Evolutionary conservation across 2,113 vertebrate species (phyloP).

Genomic region (Condylura cristata): DNA sequence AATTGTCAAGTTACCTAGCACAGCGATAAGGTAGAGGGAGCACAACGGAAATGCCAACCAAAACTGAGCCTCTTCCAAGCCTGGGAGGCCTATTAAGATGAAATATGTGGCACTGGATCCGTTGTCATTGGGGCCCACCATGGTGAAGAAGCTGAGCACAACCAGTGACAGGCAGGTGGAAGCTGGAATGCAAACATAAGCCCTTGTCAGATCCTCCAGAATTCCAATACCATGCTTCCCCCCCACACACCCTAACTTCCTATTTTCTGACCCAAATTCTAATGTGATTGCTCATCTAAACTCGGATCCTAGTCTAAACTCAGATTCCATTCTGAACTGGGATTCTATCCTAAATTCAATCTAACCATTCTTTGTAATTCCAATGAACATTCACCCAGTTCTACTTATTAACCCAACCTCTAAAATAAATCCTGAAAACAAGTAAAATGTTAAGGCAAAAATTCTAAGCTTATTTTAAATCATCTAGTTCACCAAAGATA

Average conservation of each 20-base stretch:
- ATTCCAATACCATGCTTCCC: neutral
- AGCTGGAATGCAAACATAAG: conserved; percentile 67
- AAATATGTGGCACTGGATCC: conserved; percentile 74
- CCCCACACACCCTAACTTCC: neutral
- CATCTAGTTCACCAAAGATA: neutral
- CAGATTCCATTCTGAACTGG: neutral
- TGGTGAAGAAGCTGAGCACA: conserved; percentile 44
- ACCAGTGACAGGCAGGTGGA: neutral
- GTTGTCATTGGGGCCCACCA: conserved; percentile 48
- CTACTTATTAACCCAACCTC: neutral
- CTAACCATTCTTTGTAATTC: neutral
- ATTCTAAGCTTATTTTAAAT: neutral
- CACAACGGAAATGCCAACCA: conserved; percentile 79
- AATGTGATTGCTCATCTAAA: neutral
- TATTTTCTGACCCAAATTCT: conserved; percentile 1
- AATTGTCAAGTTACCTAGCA: conserved; percentile 79
- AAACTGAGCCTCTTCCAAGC: conserved; percentile 77
- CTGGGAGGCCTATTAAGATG: conserved; percentile 78
- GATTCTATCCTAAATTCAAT: neutral
- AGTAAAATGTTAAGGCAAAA: conserved; percentile 29
- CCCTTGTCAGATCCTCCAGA: conserved; percentile 31
- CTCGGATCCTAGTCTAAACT: neutral
- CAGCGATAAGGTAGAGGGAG: conserved; percentile 77
- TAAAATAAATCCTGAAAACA: neutral
- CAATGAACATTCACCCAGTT: neutral